Evolutionary conservation across 2,113 vertebrate genomes (phyloP), one percentile per base, ranked within the genome.

Genomic region (Artemisiospiza belli): DNA sequence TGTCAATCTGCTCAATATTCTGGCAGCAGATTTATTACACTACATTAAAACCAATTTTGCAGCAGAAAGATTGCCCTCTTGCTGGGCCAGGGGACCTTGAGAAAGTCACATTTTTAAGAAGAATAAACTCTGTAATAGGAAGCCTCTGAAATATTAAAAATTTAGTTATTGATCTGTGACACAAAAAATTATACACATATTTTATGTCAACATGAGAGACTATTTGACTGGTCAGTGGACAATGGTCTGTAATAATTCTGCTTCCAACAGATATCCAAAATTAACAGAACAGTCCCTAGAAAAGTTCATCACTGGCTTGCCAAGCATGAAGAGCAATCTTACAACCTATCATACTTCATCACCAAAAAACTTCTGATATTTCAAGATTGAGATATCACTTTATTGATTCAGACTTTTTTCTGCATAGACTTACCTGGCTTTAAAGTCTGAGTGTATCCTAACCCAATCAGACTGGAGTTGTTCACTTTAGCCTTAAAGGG

Each of bases 391-490:
- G 70, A 12, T 41, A 83, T 28, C 30, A 11, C 6, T 74, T 52
- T 24, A 74, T 8, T 76, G 46, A 74, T 35, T 63, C 35, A 47
- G 49, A 72, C 25, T 43, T 52, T 69, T 62, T 83, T 83, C 62
- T 79, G 28, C 67, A 30, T 6, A 27, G 39, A 92, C 98, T 95
- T 96, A 99, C 99, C 99, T 98, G 99, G 99, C 96, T 99, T 99
- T 95, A 99, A 98, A 86, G 98, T 99, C 97, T 99, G 99, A 97
- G 99, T 99, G 90, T 99, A 99, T 96, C 99, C 99, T 97, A 99
- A 98, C 54, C 99, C 99, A 21, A 99, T 98, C 25, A 99, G 98
- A 93, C 99, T 99, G 92, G 99, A 99, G 96, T 99, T 99, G 97
- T 99, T 99, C 97, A 99, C 99, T 98, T 99, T 99, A 96, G 99